Conservation (phyloP, 1,140 invertebrate species). For the Drosophila subobscura region DNA sequence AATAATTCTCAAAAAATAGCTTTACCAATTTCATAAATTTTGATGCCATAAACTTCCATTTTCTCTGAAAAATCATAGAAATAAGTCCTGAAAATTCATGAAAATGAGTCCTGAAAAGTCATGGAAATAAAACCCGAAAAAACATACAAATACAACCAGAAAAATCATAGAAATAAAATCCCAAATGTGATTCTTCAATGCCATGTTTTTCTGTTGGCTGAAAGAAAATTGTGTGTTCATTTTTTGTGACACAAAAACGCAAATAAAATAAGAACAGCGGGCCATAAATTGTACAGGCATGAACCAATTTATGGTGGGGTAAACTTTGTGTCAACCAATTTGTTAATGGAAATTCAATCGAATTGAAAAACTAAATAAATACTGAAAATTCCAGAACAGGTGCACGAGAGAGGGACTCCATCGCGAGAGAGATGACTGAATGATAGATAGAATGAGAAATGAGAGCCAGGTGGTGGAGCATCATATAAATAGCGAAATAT, state of each 20-base stretch:
- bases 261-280: slow-evolving; percentile 17
- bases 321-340: slow-evolving; percentile 54
- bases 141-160: no score
- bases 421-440: slow-evolving; percentile 7
- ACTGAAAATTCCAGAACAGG: slow-evolving; percentile 32
- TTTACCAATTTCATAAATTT: no score
- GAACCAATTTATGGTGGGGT: slow-evolving; percentile 24
- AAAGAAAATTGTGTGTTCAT: slow-evolving; percentile 2
- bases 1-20: no score
- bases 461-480: slow-evolving; percentile 3
- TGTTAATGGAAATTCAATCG: slow-evolving; percentile 81
- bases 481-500: slow-evolving; percentile 60
- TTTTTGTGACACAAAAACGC: slow-evolving; percentile 21
- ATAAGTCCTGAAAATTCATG: no score
- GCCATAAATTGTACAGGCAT: slow-evolving; percentile 39
- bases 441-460: slow-evolving; percentile 53
- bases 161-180: no score
- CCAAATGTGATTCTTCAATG: no score
- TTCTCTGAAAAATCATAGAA: no score
- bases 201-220: no score
- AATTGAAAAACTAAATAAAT: slow-evolving; percentile 76
- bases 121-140: no score
- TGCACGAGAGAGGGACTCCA: slow-evolving; percentile 16
- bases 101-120: no score
- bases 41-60: no score